Evolutionary conservation across 1,140 invertebrate genomes (phyloP), one percentile per base, ranked within the genome.

Genomic region (Trachymyrmex septentrionalis): DNA sequence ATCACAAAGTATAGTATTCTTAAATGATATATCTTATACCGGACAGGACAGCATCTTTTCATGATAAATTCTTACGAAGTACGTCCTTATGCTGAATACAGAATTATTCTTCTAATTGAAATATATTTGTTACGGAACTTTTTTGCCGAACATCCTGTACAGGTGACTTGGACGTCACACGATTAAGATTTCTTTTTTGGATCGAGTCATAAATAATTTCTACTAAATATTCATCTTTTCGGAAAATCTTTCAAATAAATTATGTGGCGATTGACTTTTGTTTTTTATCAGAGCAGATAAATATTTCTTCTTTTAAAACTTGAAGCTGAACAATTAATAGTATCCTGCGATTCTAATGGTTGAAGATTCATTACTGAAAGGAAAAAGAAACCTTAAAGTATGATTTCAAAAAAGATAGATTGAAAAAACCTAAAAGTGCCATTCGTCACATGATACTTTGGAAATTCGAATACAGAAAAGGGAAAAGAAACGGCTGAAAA

Each of bases 71-170:
- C n/a, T 75, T 63, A 63, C 55, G 2, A 84, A 50, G 4, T 5
- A 69, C 59, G 38, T 81, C 5, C 77, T 78, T 81, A 30, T 21
- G 19, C 59, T 24, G 50, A 10, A 19, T 53, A 71, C 53, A 38
- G 75, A 84, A 24, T 27, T 81, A 53, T 82, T 57, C 72, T 34
- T 61, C 57, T 24, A 61, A 86, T 69, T 27, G 57, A 66, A 80
- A 77, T 55, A 90, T 87, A 91, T 91, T 92, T 91, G 86, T 92
- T 88, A 91, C 61, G 75, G 72, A 50, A 71, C 86, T 92, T 91
- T 89, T 91, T 92, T 92, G 91, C 91, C 86, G 91, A 91, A 86
- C 80, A 92, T 91, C 90, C 82, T 91, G 90, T 91, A 92, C 89
- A 86, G 86, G 89, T 87, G 90, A 86, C 90, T 91, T 91, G 86